Percentiles rank a stretch among this genome's conserved stretches.
Evolutionary conservation across 2,888 invertebrate species (phyloP).

Genomic region (Hymenopus coronatus): DNA sequence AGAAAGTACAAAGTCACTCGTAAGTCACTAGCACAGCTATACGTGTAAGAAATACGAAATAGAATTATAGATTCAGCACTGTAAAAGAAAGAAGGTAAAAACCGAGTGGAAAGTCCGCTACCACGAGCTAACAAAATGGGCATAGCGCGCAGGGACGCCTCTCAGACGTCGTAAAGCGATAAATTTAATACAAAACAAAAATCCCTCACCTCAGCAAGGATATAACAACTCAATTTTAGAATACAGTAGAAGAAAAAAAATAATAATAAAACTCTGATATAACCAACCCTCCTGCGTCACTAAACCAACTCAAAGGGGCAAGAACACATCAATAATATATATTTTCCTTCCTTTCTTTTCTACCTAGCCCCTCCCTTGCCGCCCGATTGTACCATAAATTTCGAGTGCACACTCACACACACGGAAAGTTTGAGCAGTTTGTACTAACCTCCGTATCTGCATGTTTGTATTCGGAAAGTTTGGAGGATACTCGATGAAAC

Average conservation of each 20-base stretch:
- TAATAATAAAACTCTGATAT: background rate
- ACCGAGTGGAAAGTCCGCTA: no score
- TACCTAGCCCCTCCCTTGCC: background rate
- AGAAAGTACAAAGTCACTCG: no score
- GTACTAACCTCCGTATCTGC: background rate
- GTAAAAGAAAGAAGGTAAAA: no score
- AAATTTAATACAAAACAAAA: background rate
- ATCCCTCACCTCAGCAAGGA: background rate
- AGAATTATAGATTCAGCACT: no score
- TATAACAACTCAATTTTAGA: background rate
- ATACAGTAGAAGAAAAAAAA: background rate
- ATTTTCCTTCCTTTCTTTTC: background rate
- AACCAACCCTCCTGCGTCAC: background rate
- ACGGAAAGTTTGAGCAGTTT: background rate
- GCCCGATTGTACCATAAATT: background rate
- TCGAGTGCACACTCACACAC: background rate
- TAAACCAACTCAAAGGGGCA: background rate
- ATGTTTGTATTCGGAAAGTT: background rate
- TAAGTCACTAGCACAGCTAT: no score
- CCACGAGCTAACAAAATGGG: no score
- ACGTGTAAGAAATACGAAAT: no score
- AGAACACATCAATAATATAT: background rate
- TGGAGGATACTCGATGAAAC: background rate
- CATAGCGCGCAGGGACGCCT: background rate
- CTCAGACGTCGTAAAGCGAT: background rate